Evolutionary conservation across 1,140 invertebrate genomes (phyloP), one percentile per base, ranked within the genome.

Genomic region (Cephus cinctus): DNA sequence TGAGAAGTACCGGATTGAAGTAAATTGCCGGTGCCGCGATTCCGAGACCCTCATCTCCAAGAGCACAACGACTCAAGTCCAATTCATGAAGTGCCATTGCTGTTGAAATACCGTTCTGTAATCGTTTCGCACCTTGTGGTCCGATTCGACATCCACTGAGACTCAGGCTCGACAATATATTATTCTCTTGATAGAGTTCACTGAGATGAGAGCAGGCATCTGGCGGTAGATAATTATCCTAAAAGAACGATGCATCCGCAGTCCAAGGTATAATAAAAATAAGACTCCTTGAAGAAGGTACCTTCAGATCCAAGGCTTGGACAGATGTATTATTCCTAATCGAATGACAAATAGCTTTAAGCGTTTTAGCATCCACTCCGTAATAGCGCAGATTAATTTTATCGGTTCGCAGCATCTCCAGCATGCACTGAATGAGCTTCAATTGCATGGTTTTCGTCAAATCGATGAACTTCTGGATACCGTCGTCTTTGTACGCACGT

Each of bases 61-160:
- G 51, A 4, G 74, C 50, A 40, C 79, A 81, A 22, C 52, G 45
- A 22, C 64, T 70, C 18, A 81, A 59, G 59, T 78, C 71, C 4
- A 81, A 48, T 22, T 65, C 45, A n/a, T 50, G 51, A 11, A 80
- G 52, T 0, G 38, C 47, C 1, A 47, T 47, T 23, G 47, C 67
- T 6, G 25, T 6, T 3, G 52, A 45, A n/a, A 79, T 55, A 1
- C 68, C 65, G 6, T 67, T 50, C 15, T 65, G 40, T 0, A 80
- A 35, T 43, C 56, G 62, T 41, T 61, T 57, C 1, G 67, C 52
- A 9, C 78, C 76, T 5, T 50, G 45, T 0, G 55, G 18, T 19
- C 69, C 69, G 40, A 80, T 76, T 46, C 71, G 72, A 63, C 79
- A 80, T 22, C 63, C 61, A 3, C 59, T 63, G 23, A 81, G 52